Conservation (phyloP, 2,113 vertebrate species). For the Oceanodroma tethys region DNA sequence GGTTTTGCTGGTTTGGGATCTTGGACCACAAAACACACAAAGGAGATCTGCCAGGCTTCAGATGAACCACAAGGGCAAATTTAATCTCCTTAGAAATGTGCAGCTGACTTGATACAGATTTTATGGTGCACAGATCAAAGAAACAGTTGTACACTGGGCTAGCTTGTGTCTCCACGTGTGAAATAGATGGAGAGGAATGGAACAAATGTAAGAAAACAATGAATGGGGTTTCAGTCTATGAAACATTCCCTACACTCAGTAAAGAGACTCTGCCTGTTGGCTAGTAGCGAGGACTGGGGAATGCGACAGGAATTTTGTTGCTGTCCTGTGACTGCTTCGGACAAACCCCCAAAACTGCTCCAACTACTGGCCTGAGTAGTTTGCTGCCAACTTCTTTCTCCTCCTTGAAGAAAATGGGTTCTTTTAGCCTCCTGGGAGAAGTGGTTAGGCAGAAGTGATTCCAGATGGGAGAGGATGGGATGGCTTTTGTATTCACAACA, state of each 20-base stretch:
- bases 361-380: not conserved
- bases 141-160: not conserved
- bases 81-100: conserved; percentile 56
- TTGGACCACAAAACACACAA: not conserved
- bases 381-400: not conserved
- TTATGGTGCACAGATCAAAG: conserved; percentile 57
- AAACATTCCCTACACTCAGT: not conserved
- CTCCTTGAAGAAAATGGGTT: not conserved
- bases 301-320: not conserved
- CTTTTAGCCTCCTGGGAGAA: not conserved
- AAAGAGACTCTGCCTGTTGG: not conserved
- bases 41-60: conserved; percentile 11
- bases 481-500: not conserved
- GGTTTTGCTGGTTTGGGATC: not conserved
- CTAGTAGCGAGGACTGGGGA: not conserved
- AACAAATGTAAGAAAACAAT: not conserved
- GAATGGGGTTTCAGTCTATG: not conserved
- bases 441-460: not conserved
- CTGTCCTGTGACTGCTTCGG: not conserved
- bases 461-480: not conserved
- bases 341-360: not conserved
- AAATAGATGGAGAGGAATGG: not conserved
- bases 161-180: not conserved
- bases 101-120: conserved; percentile 45
- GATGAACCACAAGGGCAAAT: conserved; percentile 31